Percentiles rank a stretch among this genome's conserved stretches.
Evolutionary conservation across 2,113 vertebrate species (phyloP).

Genomic region (Cyprinodon tularosa): DNA sequence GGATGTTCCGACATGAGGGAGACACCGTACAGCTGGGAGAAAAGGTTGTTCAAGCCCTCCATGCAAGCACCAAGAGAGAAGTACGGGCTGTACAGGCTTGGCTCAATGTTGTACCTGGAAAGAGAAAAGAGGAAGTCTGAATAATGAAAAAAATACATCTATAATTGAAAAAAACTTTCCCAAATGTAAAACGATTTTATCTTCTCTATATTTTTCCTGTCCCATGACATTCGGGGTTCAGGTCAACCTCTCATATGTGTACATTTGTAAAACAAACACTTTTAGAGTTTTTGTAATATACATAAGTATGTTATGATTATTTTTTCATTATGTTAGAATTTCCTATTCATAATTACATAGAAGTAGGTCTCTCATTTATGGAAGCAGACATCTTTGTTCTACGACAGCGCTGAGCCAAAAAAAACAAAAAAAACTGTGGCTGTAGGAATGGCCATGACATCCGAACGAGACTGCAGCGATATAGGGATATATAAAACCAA

Average conservation of each 20-base stretch:
- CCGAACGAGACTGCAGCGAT: too few relatives aligned
- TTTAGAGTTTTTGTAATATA: too few relatives aligned
- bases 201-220: background rate
- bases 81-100: constrained; percentile 92
- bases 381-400: too few relatives aligned
- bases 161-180: background rate
- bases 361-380: too few relatives aligned
- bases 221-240: background rate
- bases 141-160: background rate
- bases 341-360: too few relatives aligned
- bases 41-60: constrained; percentile 93
- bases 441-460: too few relatives aligned
- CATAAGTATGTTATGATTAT: too few relatives aligned
- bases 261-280: background rate
- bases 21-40: constrained; percentile 88
- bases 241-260: background rate
- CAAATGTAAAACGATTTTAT: background rate
- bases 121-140: background rate
- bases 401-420: too few relatives aligned
- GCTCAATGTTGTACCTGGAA: constrained; percentile 94
- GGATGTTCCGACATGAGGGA: constrained; percentile 89
- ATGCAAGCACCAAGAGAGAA: constrained; percentile 95
- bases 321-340: too few relatives aligned
- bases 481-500: too few relatives aligned
- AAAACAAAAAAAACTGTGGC: too few relatives aligned